Conservation (phyloP, 2,888 invertebrate genomes). For the Himalopsyche anomala region DNA sequence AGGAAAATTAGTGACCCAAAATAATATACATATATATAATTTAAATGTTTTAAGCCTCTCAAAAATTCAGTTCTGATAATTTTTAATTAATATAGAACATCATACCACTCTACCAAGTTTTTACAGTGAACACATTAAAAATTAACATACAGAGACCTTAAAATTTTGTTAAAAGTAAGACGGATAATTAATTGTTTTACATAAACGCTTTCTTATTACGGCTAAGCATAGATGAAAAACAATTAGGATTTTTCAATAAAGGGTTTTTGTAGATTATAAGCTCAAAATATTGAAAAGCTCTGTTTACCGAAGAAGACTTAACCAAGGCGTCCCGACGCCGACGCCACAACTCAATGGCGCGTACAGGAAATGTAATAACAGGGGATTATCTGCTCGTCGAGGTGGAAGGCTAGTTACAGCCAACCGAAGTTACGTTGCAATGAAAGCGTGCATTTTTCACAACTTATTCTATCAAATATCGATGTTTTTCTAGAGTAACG, state of each 20-base stretch:
- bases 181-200: no score
- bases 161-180: no score
- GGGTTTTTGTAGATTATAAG: neutral
- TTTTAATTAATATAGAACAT: no score
- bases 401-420: constrained; percentile 39
- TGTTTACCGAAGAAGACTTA: constrained; percentile 37
- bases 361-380: constrained; percentile 42
- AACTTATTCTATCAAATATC: constrained; percentile 30
- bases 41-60: no score
- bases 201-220: no score
- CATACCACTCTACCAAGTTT: no score
- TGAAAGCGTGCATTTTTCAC: constrained; percentile 19
- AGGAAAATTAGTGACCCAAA: no score
- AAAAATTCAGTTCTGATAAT: no score
- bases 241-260: neutral
- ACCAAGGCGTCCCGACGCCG: constrained; percentile 24
- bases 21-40: no score
- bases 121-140: no score
- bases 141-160: no score
- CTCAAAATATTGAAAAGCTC: constrained; percentile 30
- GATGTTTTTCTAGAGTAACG: constrained; percentile 23
- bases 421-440: constrained; percentile 8
- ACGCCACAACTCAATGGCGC: constrained; percentile 41
- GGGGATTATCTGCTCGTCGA: constrained; percentile 35
- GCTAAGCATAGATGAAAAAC: neutral